A percentile compares a stretch with the other conserved stretches of the same genome.
Evolutionary conservation across 2,888 invertebrate species (phyloP).

Genomic region (Phania funesta): DNA sequence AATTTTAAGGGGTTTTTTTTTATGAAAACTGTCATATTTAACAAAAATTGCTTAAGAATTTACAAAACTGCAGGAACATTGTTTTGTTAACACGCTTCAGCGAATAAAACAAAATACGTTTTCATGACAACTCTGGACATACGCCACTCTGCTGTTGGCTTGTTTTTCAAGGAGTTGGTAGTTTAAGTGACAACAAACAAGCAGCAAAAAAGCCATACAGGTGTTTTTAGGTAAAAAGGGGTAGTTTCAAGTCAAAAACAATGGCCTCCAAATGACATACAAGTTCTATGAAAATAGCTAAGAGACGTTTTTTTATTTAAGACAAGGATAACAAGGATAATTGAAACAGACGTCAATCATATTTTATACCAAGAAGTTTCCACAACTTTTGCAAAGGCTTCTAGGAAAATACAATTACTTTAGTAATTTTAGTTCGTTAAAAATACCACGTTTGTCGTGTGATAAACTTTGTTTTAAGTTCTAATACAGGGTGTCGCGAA

Average conservation of each 20-base stretch:
- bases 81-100: conserved; percentile 32
- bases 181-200: conserved; percentile 38
- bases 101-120: conserved; percentile 50
- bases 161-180: conserved; percentile 32
- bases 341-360: not conserved
- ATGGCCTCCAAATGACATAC: conserved; percentile 19
- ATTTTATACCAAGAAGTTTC: not conserved
- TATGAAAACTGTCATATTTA: conserved; percentile 14
- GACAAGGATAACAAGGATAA: conserved; percentile 22
- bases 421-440: too few relatives aligned
- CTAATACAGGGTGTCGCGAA: too few relatives aligned
- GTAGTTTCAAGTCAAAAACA: conserved; percentile 27
- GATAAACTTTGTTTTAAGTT: too few relatives aligned
- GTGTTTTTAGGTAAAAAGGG: conserved; percentile 31
- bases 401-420: not conserved
- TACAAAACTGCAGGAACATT: conserved; percentile 25
- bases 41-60: conserved; percentile 15
- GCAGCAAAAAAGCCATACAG: conserved; percentile 40
- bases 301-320: not conserved
- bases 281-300: not conserved
- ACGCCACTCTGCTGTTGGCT: not conserved
- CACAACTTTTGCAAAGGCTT: conserved; percentile 1
- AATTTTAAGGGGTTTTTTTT: conserved; percentile 29
- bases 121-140: conserved; percentile 50
- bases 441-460: too few relatives aligned